Base-by-base conservation (phyloP, 2,113 vertebrate species). In the Coreoperca whiteheadi region DNA sequence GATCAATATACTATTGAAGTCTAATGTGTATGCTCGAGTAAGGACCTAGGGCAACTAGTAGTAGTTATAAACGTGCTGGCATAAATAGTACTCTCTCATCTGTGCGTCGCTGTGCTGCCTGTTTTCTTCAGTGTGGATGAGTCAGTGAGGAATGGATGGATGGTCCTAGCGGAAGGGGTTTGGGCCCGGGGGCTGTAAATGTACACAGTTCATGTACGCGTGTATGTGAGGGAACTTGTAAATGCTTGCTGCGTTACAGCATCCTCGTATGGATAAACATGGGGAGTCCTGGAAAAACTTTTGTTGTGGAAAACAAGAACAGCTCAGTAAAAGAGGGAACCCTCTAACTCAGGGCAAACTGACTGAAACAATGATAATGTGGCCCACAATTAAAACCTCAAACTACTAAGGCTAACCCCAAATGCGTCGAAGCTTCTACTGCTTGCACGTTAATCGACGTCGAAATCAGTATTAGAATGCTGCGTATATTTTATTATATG, bases 221-320 rank as follows among this genome's bases (percentile, higher is more conserved):
- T 70, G 18, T 70, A 73, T 25, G 34, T 8, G 21, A 48, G 21
- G 16, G 34, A 50, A 63, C 34, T 23, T 53, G 71, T 66, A 60
- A 59, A 70, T 28, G 43, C 37, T 66, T 46, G 50, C 37, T 53
- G 57, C 37, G 25, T 83, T 41, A 51, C 48, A 64, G 48, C 59
- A 57, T 77, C 54, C 54, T 20, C 1, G 10, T 68, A 74, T 80
- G 46, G 53, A 63, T 79, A 82, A 91, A 79, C 67, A 75, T 21
- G 4, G 43, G 48, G 48, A 54, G 50, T 50, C 34, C 50, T 50
- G 21, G 37, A 63, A 39, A 73, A 32, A 32, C 16, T 7, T 21
- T 23, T 14, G 6, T 4, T 70, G 39, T 53, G 30, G 39, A 60
- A 81, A 81, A 82, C 41, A 28, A 56, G 14, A 75, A 70, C 69